phyloP scores from a whole-genome alignment of 2,797 vertebrate genomes.

The Takifugu rubripes region DNA sequence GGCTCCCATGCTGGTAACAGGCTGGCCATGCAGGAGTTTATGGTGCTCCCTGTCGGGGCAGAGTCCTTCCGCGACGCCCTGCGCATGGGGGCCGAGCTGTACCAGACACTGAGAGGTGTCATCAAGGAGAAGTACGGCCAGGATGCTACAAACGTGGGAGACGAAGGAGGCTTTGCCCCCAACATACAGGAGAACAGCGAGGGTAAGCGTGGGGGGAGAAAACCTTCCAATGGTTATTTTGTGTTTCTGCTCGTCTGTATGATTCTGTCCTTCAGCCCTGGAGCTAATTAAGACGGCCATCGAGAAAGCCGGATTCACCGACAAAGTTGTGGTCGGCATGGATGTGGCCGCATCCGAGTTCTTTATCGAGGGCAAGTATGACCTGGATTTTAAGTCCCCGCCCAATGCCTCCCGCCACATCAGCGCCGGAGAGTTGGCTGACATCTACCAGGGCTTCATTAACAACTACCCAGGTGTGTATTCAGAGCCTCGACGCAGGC shows the following conservation, averaged over 20 bases:
- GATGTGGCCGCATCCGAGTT: constrained; percentile 92
- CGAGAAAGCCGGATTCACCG: constrained; percentile 87
- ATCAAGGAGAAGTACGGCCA: constrained; percentile 94
- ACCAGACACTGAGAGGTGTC: constrained; percentile 88
- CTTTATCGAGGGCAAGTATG: constrained; percentile 87
- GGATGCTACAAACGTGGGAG: constrained; percentile 90
- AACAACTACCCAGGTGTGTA: constrained; percentile 87
- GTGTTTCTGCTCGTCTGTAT: neutral
- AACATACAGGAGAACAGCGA: constrained; percentile 93
- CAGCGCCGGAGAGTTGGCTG: constrained; percentile 82
- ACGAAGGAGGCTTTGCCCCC: constrained; percentile 92
- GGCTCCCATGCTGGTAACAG: constrained; percentile 92
- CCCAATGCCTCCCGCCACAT: constrained; percentile 87
- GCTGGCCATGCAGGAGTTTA: constrained; percentile 93
- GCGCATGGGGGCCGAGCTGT: constrained; percentile 87
- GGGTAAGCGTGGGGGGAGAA: constrained; percentile 68
- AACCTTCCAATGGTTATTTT: neutral
- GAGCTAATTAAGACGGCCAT: constrained; percentile 92
- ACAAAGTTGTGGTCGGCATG: constrained; percentile 93
- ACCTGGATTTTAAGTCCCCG: constrained; percentile 91
- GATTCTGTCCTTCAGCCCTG: constrained; percentile 71
- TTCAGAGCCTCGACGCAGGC: neutral
- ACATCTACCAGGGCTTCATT: constrained; percentile 90
- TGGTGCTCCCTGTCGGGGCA: constrained; percentile 90
- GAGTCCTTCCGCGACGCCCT: constrained; percentile 91